These are phyloP conservation scores for Drosophila guanche DNA, from an alignment of 1,140 invertebrate species.

Conservation along the genomic window DNA sequence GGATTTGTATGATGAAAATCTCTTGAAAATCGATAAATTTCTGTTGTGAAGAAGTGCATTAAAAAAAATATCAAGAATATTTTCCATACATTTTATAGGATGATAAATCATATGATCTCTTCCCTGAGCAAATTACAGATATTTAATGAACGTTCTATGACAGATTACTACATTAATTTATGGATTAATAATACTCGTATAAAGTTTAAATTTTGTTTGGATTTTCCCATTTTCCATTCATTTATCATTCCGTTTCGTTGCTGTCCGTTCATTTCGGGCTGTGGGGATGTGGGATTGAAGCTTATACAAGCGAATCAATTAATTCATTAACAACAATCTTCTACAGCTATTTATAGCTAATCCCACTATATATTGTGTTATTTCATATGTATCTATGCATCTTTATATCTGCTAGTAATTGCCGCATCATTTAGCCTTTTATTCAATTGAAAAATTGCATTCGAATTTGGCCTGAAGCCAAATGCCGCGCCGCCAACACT, in stretches of 20 bases:
- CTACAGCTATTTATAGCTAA: constrained; percentile 30
- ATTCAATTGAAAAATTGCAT: constrained; percentile 72
- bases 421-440: constrained; percentile 43
- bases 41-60: no score
- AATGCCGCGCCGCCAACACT: constrained; percentile 31
- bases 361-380: neutral
- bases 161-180: no score
- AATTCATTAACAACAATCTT: constrained; percentile 30
- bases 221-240: constrained; percentile 3
- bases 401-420: constrained; percentile 44
- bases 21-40: no score
- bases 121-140: no score
- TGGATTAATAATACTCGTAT: no score
- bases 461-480: constrained; percentile 51
- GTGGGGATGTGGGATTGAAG: neutral
- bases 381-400: constrained; percentile 2
- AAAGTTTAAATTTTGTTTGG: no score
- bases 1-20: no score
- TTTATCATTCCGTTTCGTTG: constrained; percentile 10
- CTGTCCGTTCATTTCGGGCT: no score
- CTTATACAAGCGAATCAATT: constrained; percentile 39
- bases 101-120: no score
- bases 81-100: no score
- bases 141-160: no score
- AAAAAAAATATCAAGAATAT: no score